Evolutionary conservation across 2,888 invertebrate species (phyloP).

Genomic region (Tricholauxania praeusta): DNA sequence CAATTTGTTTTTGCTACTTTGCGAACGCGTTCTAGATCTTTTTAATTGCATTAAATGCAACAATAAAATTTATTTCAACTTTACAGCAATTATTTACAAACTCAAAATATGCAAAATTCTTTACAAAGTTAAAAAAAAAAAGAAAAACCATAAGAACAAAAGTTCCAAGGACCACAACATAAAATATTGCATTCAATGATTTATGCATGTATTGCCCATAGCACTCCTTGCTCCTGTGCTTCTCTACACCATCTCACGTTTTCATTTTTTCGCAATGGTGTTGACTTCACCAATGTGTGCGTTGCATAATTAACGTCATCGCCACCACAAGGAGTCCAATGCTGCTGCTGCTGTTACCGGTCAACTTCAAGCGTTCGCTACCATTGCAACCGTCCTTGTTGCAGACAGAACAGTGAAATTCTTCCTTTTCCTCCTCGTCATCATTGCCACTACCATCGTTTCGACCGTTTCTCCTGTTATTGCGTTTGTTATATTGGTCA

Average conservation of each 20-base stretch:
- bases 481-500: constrained; percentile 29
- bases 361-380: constrained; percentile 49
- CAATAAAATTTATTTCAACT: too few relatives aligned
- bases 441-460: constrained; percentile 33
- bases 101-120: background rate
- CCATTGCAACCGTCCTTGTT: constrained; percentile 61
- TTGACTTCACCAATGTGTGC: constrained; percentile 24
- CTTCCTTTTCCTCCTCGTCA: constrained; percentile 50
- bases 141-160: background rate
- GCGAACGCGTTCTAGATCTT: too few relatives aligned
- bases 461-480: constrained; percentile 42
- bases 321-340: constrained; percentile 28
- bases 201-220: too few relatives aligned
- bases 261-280: background rate
- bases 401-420: constrained; percentile 64
- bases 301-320: constrained; percentile 37
- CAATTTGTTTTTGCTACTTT: too few relatives aligned
- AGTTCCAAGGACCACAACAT: background rate
- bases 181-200: too few relatives aligned
- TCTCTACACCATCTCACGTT: background rate
- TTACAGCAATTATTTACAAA: background rate
- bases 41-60: too few relatives aligned
- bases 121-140: background rate
- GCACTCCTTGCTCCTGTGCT: too few relatives aligned
- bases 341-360: constrained; percentile 31